These are phyloP conservation scores for Apeltes quadracus DNA, from an alignment of 2,113 vertebrate species.

Conservation along the genomic window DNA sequence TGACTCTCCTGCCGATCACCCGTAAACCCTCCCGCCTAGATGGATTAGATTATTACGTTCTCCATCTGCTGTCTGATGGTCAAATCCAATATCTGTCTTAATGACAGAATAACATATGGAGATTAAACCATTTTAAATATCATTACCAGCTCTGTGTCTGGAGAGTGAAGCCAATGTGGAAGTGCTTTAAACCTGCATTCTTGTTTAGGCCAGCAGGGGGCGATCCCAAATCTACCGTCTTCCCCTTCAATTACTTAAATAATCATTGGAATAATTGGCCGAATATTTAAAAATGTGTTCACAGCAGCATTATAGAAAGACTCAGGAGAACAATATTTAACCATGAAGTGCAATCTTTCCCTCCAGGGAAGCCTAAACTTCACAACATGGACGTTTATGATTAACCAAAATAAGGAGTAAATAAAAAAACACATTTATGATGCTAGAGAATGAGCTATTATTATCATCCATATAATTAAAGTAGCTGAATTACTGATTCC, in stretches of 20 bases:
- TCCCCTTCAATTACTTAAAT: too few relatives aligned
- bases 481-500: neutral
- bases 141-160: neutral
- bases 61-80: neutral
- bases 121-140: too few relatives aligned
- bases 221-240: neutral
- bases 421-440: neutral
- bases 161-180: neutral
- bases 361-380: neutral
- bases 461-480: neutral
- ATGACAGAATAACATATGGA: neutral
- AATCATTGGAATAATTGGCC: too few relatives aligned
- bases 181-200: neutral
- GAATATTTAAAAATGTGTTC: too few relatives aligned
- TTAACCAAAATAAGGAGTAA: neutral
- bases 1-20: conserved; percentile 32
- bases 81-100: neutral
- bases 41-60: conserved; percentile 43
- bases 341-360: neutral
- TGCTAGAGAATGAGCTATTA: neutral
- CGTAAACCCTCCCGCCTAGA: conserved; percentile 45
- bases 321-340: neutral
- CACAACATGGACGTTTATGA: neutral
- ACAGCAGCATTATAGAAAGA: neutral
- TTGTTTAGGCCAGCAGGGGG: neutral